phyloP scores from a whole-genome alignment of 2,797 vertebrate genomes.

The Tenualosa ilisha region DNA sequence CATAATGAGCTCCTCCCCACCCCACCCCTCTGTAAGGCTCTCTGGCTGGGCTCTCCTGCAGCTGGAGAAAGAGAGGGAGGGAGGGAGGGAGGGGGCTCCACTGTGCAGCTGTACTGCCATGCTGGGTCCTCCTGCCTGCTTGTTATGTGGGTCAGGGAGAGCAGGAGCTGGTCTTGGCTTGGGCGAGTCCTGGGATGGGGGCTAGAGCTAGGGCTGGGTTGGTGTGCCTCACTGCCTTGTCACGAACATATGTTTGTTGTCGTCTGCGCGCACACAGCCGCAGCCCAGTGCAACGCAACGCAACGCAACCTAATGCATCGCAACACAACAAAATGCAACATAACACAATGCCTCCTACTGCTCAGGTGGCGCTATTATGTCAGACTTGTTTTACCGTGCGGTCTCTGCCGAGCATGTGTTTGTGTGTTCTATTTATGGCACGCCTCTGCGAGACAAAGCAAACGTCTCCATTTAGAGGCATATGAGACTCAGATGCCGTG shows the following conservation, averaged over 20 bases:
- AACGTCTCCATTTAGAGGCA: slow-evolving; percentile 12
- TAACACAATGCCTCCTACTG: not conserved
- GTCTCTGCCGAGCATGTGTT: not conserved
- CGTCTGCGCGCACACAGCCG: not conserved
- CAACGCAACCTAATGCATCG: not conserved
- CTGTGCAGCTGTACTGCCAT: slow-evolving; percentile 4
- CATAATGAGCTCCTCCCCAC: not conserved
- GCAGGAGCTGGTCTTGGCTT: not conserved
- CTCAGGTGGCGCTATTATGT: not conserved
- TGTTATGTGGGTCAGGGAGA: slow-evolving; percentile 20
- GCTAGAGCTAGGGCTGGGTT: not conserved
- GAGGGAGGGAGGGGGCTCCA: not conserved
- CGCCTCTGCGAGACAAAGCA: not conserved
- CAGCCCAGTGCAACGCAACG: not conserved
- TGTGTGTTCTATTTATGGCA: slow-evolving; percentile 10
- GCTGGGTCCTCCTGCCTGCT: slow-evolving; percentile 7
- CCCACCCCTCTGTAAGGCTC: not conserved
- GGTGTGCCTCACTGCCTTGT: not conserved
- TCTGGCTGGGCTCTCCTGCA: slow-evolving; percentile 23
- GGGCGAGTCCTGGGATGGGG: not conserved
- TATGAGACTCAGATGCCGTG: not conserved
- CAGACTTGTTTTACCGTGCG: not conserved
- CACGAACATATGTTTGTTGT: slow-evolving; percentile 32
- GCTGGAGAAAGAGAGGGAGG: slow-evolving; percentile 24
- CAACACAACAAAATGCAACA: not conserved